Conservation (phyloP, 2,113 vertebrate genomes). For the Zosterops borbonicus region DNA sequence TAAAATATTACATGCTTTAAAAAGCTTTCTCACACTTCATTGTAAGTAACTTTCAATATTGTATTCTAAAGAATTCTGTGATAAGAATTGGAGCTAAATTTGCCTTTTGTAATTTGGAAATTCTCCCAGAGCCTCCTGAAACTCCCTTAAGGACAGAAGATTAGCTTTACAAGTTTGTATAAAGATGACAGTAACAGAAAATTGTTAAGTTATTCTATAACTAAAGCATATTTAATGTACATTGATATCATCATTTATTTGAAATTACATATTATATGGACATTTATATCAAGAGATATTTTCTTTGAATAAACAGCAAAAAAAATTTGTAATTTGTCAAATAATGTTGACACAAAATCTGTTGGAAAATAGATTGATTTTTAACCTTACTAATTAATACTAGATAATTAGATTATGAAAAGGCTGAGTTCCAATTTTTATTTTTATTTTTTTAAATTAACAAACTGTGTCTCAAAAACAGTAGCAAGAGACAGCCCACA, state of each 20-base stretch:
- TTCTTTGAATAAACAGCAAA: background rate
- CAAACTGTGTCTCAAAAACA: background rate
- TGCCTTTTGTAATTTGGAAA: background rate
- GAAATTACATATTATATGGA: constrained; percentile 15
- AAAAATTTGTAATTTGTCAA: constrained; percentile 7
- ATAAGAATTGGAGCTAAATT: background rate
- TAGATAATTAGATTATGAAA: background rate
- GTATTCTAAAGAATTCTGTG: background rate
- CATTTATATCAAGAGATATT: background rate
- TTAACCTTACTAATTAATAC: background rate
- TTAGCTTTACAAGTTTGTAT: background rate
- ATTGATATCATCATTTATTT: background rate
- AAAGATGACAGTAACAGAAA: background rate
- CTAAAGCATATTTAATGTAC: background rate
- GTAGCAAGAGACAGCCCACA: background rate
- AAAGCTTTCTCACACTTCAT: background rate
- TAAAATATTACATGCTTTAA: background rate
- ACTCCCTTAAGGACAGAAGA: background rate
- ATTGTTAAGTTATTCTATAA: constrained; percentile 16
- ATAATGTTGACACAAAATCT: background rate
- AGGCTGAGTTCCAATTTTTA: background rate
- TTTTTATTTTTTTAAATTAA: background rate
- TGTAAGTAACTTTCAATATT: background rate
- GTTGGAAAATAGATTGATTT: background rate
- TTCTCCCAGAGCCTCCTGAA: background rate